Base-by-base conservation (phyloP, 23 tunicate genomes). In the Ascidia mentula region DNA sequence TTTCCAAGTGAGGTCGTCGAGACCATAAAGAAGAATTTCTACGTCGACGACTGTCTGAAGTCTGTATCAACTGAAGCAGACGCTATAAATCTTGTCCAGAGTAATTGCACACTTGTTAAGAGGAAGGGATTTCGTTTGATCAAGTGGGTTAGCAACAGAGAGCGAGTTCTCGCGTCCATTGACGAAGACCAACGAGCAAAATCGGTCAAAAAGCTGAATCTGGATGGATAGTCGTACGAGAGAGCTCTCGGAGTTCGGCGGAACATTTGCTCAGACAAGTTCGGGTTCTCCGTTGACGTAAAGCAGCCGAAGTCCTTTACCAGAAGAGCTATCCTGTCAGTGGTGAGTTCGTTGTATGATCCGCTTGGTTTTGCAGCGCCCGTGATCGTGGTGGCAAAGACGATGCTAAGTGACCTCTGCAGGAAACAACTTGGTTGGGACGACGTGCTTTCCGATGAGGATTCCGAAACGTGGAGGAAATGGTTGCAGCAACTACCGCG, bases 31-130 rank as follows among this genome's bases (percentile, higher is more conserved):
- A 69, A 79, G 59, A 38, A 65, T 40, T 82, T 82, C 84, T 82
- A 82, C 72, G 85, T 82, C 34, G 78, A 82, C 45, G 78, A 72
- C 60, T 72, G 77, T 59, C 69, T 82, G 34, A 45, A 28, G 33
- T 61, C 74, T 2, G 46, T 37, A 34, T 37, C 40, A 18, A 36
- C 42, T 34, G 74, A 33, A 30, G 45, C 34, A 22, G 45, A 65
- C 5, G 83, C 72, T 12, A 59, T 53, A 13, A 38, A 34, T 60
- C 74, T 59, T 12, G 42, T 79, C 17, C 26, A 36, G 72, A 9
- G 45, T 18, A 35, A n/a, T 31, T 30, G 28, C 20, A 12, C 38
- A n/a, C 28, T 79, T 20, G 33, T 45, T 34, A n/a, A 34, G n/a
- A n/a, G n/a, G n/a, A n/a, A n/a, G n/a, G n/a, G n/a, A n/a, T n/a